These are phyloP conservation scores for Eurois occulta DNA, from an alignment of 2,888 invertebrate species.

Conservation along the genomic window DNA sequence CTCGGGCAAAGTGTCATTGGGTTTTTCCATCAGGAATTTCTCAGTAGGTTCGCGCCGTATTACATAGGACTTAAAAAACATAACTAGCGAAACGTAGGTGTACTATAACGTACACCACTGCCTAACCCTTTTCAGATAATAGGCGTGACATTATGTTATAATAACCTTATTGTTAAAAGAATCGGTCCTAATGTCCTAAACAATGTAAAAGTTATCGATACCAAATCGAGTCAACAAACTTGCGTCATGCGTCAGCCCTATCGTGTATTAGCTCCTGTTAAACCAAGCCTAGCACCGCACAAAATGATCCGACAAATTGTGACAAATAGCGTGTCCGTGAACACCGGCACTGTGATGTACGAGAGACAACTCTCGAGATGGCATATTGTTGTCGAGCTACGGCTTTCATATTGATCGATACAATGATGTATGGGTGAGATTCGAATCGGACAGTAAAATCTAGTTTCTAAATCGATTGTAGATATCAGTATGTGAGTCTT, in stretches of 20 bases:
- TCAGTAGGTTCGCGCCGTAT: neutral
- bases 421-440: neutral
- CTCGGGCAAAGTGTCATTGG: neutral
- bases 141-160: neutral
- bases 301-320: conserved; percentile 45
- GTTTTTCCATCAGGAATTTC: neutral
- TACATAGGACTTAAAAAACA: too few species aligned
- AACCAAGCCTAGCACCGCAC: neutral
- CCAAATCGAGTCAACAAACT: neutral
- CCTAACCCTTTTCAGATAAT: too few species aligned
- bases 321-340: conserved; percentile 35
- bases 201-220: neutral
- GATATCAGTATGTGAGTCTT: neutral
- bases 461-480: conserved; percentile 9
- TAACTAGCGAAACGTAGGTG: too few species aligned
- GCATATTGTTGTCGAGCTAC: conserved; percentile 7
- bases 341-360: conserved; percentile 20
- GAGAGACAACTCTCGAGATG: neutral
- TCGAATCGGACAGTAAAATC: neutral
- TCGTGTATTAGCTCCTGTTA: conserved; percentile 2
- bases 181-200: neutral
- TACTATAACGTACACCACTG: too few species aligned
- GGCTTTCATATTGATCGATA: conserved; percentile 15
- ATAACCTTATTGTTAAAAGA: neutral
- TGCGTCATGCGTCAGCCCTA: conserved; percentile 20